Percentiles rank a stretch among this genome's conserved stretches.
phyloP scores from a whole-genome alignment of 2,113 vertebrate species.

The Phalacrocorax pelagicus region DNA sequence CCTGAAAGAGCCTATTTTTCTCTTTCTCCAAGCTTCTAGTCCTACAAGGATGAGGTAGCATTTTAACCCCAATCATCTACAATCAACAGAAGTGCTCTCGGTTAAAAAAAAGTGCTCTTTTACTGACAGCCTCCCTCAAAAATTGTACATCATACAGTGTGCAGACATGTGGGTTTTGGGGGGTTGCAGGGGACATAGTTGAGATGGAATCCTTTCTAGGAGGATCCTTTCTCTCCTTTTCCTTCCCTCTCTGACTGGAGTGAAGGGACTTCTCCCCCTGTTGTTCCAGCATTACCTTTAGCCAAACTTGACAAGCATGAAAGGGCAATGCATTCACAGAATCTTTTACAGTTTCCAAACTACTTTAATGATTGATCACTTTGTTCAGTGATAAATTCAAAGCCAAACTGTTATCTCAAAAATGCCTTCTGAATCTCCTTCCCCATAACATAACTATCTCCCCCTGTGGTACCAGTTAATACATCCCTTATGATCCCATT shows the following conservation, averaged over 20 bases:
- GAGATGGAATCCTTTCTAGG: background rate
- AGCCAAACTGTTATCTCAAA: background rate
- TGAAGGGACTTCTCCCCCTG: background rate
- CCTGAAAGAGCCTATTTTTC: background rate
- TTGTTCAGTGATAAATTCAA: background rate
- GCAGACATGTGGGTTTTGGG: background rate
- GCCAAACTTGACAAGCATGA: background rate
- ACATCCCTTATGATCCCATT: background rate
- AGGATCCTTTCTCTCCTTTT: background rate
- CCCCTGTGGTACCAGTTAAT: background rate
- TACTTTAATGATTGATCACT: background rate
- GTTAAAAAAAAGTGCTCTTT: background rate
- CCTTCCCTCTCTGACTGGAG: background rate
- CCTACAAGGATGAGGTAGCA: background rate
- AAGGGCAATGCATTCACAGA: background rate
- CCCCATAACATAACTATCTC: background rate
- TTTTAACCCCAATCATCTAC: background rate
- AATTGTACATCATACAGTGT: background rate
- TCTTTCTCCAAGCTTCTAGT: background rate
- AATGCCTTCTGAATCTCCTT: background rate
- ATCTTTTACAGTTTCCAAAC: background rate
- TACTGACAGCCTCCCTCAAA: background rate
- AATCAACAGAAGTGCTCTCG: fast-evolving
- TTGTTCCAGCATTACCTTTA: background rate
- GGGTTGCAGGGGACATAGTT: fast-evolving